A percentile compares a stretch with the other conserved stretches of the same genome.
These are phyloP conservation scores for Tachuris rubrigastra DNA, from an alignment of 2,113 vertebrate species.

Conservation along the genomic window DNA sequence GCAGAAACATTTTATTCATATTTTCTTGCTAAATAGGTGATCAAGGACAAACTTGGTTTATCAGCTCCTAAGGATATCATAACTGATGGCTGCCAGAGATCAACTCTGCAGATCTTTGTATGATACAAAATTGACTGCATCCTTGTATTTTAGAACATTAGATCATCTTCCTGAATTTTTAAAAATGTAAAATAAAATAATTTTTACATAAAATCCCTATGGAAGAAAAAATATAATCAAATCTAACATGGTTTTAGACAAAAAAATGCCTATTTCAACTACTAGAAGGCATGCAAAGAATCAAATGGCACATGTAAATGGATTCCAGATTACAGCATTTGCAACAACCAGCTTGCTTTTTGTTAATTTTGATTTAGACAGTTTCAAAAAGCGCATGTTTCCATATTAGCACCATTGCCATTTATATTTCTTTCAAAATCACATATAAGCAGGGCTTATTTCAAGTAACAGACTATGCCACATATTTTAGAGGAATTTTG, in stretches of 20 bases:
- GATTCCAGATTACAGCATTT: neutral
- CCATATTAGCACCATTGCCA: neutral
- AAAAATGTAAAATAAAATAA: neutral
- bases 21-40: neutral
- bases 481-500: neutral
- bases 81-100: neutral
- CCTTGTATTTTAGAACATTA: neutral
- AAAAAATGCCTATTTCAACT: neutral
- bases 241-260: neutral
- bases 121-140: neutral
- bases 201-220: neutral
- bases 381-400: neutral
- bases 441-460: neutral
- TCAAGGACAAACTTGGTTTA: neutral
- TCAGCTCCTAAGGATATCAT: accelerated
- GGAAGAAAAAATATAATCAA: neutral
- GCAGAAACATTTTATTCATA: neutral
- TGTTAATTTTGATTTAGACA: neutral
- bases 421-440: neutral
- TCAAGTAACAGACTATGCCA: neutral
- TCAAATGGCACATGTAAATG: neutral
- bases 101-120: neutral
- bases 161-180: neutral
- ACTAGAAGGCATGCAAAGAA: neutral
- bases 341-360: neutral